These are phyloP conservation scores for Heliothis peltigera DNA, from an alignment of 2,888 invertebrate species.

Conservation along the genomic window DNA sequence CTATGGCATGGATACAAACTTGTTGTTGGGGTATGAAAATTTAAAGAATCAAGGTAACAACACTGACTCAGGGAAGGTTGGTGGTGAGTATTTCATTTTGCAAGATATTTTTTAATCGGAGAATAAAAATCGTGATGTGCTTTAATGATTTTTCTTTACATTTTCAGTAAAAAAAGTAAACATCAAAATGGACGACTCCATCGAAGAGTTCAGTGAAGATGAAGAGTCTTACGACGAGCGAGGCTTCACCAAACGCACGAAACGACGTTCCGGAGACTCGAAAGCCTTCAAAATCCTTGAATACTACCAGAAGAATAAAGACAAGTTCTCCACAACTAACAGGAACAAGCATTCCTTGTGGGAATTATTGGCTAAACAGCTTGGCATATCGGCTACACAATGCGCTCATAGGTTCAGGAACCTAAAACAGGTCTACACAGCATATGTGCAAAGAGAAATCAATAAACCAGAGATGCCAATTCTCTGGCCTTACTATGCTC, in stretches of 20 bases:
- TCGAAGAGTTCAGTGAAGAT: constrained; percentile 68
- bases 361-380: constrained; percentile 75
- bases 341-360: constrained; percentile 77
- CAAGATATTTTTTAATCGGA: no score
- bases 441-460: constrained; percentile 81
- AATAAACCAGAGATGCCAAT: constrained; percentile 82
- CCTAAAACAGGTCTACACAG: constrained; percentile 81
- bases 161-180: constrained; percentile 77
- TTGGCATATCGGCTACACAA: constrained; percentile 76
- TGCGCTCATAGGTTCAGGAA: constrained; percentile 83
- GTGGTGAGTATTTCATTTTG: constrained; percentile 65
- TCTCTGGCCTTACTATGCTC: constrained; percentile 82
- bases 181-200: constrained; percentile 64
- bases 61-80: constrained; percentile 65
- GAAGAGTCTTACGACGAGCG: constrained; percentile 70
- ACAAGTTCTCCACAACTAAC: constrained; percentile 75
- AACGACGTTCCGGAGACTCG: constrained; percentile 70
- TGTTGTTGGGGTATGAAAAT: constrained; percentile 74
- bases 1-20: constrained; percentile 81
- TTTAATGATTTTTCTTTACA: constrained; percentile 1
- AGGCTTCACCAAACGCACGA: constrained; percentile 70
- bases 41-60: constrained; percentile 53
- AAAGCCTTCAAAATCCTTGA: constrained; percentile 83
- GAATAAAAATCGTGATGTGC: no score
- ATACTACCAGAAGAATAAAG: constrained; percentile 82